Evolutionary conservation across 2,888 invertebrate genomes (phyloP), one percentile per base, ranked within the genome.

Genomic region (Trichacis sp.): DNA sequence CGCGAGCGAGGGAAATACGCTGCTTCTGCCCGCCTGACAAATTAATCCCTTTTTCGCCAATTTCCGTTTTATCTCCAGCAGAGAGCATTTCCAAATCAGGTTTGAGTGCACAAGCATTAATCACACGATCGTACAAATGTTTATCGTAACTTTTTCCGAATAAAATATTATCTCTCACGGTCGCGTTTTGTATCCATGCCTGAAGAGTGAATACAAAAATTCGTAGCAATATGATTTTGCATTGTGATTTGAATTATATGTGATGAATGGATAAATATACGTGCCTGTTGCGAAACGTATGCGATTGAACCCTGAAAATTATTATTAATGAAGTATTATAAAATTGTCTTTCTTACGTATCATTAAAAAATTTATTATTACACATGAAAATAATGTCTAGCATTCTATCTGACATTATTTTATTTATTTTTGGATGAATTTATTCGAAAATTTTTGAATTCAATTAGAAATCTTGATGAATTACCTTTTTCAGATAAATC

Each of bases 161-260:
- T 19, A 96, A 80, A 69, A 99, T 95, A 85, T 98, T 98, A 78
- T 97, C 93, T 76, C 92, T 90, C 19, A 98, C 85, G 0, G 97
- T 96, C 1, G 94, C 93, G 86, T 98, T 98, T 85, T 98, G 98
- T 58, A 98, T 98, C 98, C 98, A 98, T 0, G 98, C 96, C n/a
- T n/a, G n/a, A n/a, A n/a, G n/a, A n/a, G n/a, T n/a, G n/a, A n/a
- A n/a, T n/a, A n/a, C n/a, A n/a, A n/a, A n/a, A n/a, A n/a, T n/a
- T n/a, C n/a, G n/a, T n/a, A n/a, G n/a, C n/a, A n/a, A n/a, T n/a
- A n/a, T n/a, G n/a, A n/a, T n/a, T n/a, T n/a, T n/a, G n/a, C n/a
- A n/a, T n/a, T n/a, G n/a, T n/a, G n/a, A n/a, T n/a, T n/a, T n/a
- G n/a, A n/a, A n/a, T n/a, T n/a, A n/a, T n/a, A n/a, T n/a, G n/a